Percentiles rank a stretch among this genome's conserved stretches.
phyloP scores from a whole-genome alignment of 2,113 vertebrate genomes.

The Tapirus terrestris region DNA sequence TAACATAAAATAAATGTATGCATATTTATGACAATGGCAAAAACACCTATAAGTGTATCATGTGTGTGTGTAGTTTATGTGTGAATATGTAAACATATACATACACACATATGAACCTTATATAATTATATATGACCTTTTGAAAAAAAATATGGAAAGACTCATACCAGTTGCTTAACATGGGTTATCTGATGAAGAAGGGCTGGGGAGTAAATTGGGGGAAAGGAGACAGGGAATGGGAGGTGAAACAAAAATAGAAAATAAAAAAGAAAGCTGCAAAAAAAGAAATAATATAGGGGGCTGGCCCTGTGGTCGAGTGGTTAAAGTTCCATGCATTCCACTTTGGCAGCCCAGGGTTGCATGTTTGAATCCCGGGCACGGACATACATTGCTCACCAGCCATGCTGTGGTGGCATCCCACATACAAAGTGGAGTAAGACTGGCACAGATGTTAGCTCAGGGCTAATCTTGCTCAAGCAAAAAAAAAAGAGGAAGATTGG shows the following conservation, averaged over 20 bases:
- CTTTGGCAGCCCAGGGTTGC: too few relatives aligned
- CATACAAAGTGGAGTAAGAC: too few relatives aligned
- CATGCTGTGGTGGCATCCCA: too few relatives aligned
- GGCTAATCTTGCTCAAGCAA: too few relatives aligned
- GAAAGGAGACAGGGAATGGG: not conserved
- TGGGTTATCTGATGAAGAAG: not conserved
- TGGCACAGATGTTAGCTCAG: too few relatives aligned
- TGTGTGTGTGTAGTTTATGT: not conserved
- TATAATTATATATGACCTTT: not conserved
- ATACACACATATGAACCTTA: not conserved
- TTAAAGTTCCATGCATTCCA: too few relatives aligned
- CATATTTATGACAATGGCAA: not conserved
- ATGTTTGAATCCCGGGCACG: too few relatives aligned
- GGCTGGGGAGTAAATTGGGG: not conserved
- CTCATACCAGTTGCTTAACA: not conserved
- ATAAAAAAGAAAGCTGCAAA: not conserved
- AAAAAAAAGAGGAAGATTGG: too few relatives aligned
- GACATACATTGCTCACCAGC: too few relatives aligned
- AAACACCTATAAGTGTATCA: not conserved
- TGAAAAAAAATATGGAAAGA: not conserved
- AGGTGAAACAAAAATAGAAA: not conserved
- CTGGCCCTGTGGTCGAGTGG: too few relatives aligned
- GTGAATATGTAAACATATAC: not conserved
- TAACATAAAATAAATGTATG: not conserved
- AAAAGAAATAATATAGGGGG: not conserved